Conservation (phyloP, 1,140 invertebrate genomes). For the Tyrophagus putrescentiae region DNA sequence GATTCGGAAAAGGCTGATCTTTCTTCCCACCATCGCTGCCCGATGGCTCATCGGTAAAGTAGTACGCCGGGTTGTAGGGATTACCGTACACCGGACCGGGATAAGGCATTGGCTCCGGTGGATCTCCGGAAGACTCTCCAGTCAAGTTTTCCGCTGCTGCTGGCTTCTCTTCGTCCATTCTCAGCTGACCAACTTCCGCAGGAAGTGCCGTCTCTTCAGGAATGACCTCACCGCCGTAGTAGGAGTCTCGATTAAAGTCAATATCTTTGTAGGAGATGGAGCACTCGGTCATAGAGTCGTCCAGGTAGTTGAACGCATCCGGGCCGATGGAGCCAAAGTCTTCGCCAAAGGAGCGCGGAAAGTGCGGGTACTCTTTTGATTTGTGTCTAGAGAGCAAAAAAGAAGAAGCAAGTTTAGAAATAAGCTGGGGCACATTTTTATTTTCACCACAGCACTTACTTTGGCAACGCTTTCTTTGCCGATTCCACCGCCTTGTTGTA, state of each 20-base stretch:
- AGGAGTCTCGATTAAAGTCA: conserved; percentile 17
- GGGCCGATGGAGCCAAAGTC: conserved; percentile 15
- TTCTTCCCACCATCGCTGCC: too few species aligned
- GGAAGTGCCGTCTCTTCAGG: conserved; percentile 1
- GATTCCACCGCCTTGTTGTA: conserved; percentile 19
- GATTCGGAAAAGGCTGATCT: too few species aligned
- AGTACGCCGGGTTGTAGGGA: too few species aligned
- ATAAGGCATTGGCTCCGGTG: too few species aligned
- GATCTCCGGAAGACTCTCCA: too few species aligned
- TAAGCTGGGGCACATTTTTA: too few species aligned
- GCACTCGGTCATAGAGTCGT: conserved; percentile 14
- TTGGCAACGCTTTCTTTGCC: conserved; percentile 14
- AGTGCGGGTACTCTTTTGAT: not conserved
- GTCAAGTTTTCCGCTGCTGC: too few species aligned
- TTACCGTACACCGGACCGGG: too few species aligned
- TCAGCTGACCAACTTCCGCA: too few species aligned
- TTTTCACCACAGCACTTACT: not conserved
- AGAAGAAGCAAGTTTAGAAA: not conserved
- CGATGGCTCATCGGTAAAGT: too few species aligned
- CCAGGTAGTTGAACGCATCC: conserved; percentile 15
- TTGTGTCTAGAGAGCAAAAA: not conserved
- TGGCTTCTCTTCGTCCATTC: too few species aligned
- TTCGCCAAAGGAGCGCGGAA: conserved; percentile 15
- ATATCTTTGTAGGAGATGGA: conserved; percentile 8
- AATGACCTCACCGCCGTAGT: not conserved